Conservation (phyloP, 2,797 vertebrate genomes). For the Scarus forsteni region DNA sequence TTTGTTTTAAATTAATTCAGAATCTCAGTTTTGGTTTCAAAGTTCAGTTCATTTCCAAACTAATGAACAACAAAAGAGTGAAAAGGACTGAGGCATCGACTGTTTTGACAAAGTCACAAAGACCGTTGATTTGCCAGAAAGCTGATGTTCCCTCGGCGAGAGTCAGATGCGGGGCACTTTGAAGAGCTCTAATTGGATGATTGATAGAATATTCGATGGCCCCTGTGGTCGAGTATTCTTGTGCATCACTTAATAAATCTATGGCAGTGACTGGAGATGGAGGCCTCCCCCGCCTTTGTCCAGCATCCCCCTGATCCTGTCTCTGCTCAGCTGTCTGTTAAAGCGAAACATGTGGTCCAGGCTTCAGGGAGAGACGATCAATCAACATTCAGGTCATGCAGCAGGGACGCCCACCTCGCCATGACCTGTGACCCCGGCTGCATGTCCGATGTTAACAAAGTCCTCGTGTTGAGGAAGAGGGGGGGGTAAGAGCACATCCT, state of each 20-base stretch:
- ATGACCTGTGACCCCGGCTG: conserved; percentile 64
- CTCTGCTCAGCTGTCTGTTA: conserved; percentile 68
- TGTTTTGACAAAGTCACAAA: no score
- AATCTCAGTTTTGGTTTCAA: no score
- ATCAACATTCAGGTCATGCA: conserved; percentile 75
- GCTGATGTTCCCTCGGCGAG: background rate
- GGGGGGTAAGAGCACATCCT: conserved; percentile 19
- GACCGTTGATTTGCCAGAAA: background rate
- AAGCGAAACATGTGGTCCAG: conserved; percentile 70
- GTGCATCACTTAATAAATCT: conserved; percentile 51
- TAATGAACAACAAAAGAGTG: no score
- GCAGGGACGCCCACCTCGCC: conserved; percentile 12
- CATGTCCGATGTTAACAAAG: conserved; percentile 68
- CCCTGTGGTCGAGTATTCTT: conserved; percentile 18
- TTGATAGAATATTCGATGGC: conserved; percentile 9
- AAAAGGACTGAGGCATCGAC: no score
- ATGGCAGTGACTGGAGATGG: conserved; percentile 5
- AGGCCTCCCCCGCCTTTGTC: conserved; percentile 30
- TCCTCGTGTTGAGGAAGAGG: conserved; percentile 54
- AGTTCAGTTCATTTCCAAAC: no score
- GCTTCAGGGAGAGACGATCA: conserved; percentile 78
- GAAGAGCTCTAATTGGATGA: conserved; percentile 31
- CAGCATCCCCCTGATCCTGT: conserved; percentile 39
- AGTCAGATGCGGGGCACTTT: conserved; percentile 6
- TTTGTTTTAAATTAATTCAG: no score